These are phyloP conservation scores for Operophtera brumata DNA, from an alignment of 2,888 invertebrate genomes.

Conservation along the genomic window DNA sequence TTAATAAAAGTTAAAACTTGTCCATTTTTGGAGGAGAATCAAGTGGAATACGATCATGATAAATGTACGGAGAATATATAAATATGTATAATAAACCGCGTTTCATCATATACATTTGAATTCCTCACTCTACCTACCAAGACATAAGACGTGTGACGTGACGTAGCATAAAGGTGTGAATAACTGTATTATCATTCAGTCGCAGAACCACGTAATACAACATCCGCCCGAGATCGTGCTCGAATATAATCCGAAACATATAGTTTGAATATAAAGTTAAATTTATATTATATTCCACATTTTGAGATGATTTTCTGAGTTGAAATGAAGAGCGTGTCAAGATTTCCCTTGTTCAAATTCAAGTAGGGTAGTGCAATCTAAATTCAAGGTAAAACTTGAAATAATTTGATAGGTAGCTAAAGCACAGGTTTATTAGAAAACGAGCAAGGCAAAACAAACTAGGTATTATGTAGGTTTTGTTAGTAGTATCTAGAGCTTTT, in stretches of 20 bases:
- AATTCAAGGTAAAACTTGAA: conserved; percentile 1
- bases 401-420: neutral
- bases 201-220: conserved; percentile 18
- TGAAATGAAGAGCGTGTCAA: neutral
- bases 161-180: conserved; percentile 4
- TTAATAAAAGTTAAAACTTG: no score
- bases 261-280: conserved; percentile 19
- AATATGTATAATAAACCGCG: no score
- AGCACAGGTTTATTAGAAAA: neutral
- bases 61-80: no score
- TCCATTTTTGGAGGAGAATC: no score
- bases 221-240: conserved; percentile 12
- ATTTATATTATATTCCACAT: conserved; percentile 5
- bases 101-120: no score
- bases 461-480: neutral
- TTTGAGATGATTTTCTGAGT: conserved; percentile 6
- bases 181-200: conserved; percentile 20
- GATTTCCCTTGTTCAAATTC: conserved; percentile 4
- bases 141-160: conserved; percentile 8
- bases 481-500: no score
- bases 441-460: neutral
- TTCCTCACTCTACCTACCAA: neutral
- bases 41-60: no score
- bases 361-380: conserved; percentile 5
- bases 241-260: conserved; percentile 7